Evolutionary conservation across 1,140 invertebrate species (phyloP), one percentile per base, ranked within the genome.

Genomic region (Lepidurus arcticus): DNA sequence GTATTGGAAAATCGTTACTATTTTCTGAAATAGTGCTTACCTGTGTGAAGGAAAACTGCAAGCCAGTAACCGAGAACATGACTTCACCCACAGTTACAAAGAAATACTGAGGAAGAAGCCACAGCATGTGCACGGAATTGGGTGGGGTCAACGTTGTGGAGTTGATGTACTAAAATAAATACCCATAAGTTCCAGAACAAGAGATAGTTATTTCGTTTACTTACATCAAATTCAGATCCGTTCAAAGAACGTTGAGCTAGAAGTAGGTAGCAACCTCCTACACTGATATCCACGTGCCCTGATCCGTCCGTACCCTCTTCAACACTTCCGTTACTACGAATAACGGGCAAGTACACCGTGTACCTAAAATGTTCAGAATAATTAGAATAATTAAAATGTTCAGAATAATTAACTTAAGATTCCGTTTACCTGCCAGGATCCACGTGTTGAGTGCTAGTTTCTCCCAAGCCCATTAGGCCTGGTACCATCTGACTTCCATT

Each of bases 11-110:
- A 34, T 43, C n/a, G 16, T 34, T 76, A n/a, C 73, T 44, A 34
- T 76, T 45, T 45, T 73, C 16, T 9, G 9, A 6, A 42, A 16
- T 76, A 53, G 34, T 26, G 80, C 45, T 82, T 83, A 90, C 89
- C 86, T 91, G 89, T 43, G 88, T 88, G 84, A 97, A 98, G 0
- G 94, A 93, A 85, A 98, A 98, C 82, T 96, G 92, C 10, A 97
- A 87, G 10, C 95, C 96, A 0, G 94, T 97, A 16, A 98, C 90
- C 0, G 93, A 94, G 84, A 97, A 97, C 87, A 98, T 90, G 42
- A 98, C 88, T 85, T 92, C 93, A 13, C 89, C 95, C 80, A 91
- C 87, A 0, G 95, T 96, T 79, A 97, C 91, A 1, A 96, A 85
- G 34, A 96, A 84, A 83, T 96, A 95, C 83, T 97, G 95, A 0